These are phyloP conservation scores for Drosophila kikkawai DNA, from an alignment of 1,140 invertebrate genomes.

Conservation along the genomic window DNA sequence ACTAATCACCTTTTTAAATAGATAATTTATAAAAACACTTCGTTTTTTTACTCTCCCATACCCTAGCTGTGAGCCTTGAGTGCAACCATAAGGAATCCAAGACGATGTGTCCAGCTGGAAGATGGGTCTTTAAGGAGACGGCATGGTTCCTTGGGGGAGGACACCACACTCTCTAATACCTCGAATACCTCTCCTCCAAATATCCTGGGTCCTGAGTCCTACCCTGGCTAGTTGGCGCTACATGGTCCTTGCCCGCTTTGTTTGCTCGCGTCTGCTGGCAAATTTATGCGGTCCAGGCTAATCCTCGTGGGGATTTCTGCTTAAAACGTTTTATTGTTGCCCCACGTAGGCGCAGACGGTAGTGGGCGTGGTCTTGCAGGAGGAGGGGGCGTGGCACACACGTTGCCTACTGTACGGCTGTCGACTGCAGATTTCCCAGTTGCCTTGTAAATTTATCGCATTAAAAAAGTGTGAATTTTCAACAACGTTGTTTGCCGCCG, in stretches of 20 bases:
- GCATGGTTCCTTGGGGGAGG: slow-evolving; percentile 4
- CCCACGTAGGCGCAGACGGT: slow-evolving; percentile 49
- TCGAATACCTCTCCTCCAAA: too few relatives aligned
- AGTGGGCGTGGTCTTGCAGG: slow-evolving; percentile 4
- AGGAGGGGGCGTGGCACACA: slow-evolving; percentile 32
- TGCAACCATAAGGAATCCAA: not conserved
- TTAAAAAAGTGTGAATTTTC: slow-evolving; percentile 79
- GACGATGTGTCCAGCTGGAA: not conserved
- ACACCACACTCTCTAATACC: not conserved
- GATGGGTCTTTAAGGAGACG: not conserved
- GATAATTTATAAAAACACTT: not conserved
- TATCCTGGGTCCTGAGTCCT: not conserved
- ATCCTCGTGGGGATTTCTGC: slow-evolving; percentile 76
- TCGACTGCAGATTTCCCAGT: slow-evolving; percentile 82
- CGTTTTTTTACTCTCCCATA: not conserved
- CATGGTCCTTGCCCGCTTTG: slow-evolving; percentile 15
- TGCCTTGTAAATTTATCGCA: slow-evolving; percentile 83
- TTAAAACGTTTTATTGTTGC: slow-evolving; percentile 79
- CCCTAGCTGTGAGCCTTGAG: not conserved
- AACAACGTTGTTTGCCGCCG: slow-evolving; percentile 24
- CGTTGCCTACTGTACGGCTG: slow-evolving; percentile 63
- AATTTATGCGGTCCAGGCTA: slow-evolving; percentile 80
- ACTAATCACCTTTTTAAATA: not conserved
- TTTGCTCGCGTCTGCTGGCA: slow-evolving; percentile 46
- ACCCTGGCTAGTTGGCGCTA: slow-evolving; percentile 32